These are phyloP conservation scores for Chaetogeoica ovagalla DNA, from an alignment of 2,888 invertebrate species.

Conservation along the genomic window DNA sequence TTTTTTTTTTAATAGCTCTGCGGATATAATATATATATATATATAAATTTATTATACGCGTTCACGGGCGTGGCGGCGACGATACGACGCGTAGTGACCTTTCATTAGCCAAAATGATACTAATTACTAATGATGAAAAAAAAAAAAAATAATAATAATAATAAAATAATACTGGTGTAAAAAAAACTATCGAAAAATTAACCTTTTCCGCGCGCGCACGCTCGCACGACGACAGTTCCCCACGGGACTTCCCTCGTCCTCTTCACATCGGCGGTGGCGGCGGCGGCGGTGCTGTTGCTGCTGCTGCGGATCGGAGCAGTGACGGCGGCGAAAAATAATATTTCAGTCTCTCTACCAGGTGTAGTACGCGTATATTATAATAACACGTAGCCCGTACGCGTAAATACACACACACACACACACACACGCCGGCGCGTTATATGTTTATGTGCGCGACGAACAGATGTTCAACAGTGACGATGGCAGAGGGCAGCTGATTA, in stretches of 20 bases:
- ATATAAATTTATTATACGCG: slow-evolving; percentile 8
- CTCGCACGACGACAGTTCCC: slow-evolving; percentile 10
- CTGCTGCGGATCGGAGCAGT: background rate
- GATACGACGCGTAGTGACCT: slow-evolving; percentile 48
- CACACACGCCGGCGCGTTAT: background rate
- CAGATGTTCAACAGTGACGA: slow-evolving; percentile 44
- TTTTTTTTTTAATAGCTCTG: no score
- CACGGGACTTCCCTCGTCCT: slow-evolving; percentile 13
- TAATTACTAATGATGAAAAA: slow-evolving; percentile 40
- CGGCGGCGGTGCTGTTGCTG: background rate
- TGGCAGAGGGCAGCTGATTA: slow-evolving; percentile 45
- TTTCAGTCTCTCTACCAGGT: slow-evolving; percentile 36
- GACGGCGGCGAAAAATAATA: background rate
- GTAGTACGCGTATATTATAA: slow-evolving; percentile 1
- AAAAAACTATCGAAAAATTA: slow-evolving; percentile 20
- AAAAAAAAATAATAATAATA: no score
- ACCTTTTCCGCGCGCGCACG: slow-evolving; percentile 33
- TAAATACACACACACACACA: background rate
- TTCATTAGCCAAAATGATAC: slow-evolving; percentile 50
- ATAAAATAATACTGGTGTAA: no score
- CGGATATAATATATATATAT: slow-evolving; percentile 1
- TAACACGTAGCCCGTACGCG: background rate
- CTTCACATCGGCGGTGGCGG: background rate
- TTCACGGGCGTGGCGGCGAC: slow-evolving; percentile 47
- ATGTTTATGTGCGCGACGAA: background rate